These are phyloP conservation scores for Neocrepidodera transversa DNA, from an alignment of 2,888 invertebrate genomes.

Conservation along the genomic window DNA sequence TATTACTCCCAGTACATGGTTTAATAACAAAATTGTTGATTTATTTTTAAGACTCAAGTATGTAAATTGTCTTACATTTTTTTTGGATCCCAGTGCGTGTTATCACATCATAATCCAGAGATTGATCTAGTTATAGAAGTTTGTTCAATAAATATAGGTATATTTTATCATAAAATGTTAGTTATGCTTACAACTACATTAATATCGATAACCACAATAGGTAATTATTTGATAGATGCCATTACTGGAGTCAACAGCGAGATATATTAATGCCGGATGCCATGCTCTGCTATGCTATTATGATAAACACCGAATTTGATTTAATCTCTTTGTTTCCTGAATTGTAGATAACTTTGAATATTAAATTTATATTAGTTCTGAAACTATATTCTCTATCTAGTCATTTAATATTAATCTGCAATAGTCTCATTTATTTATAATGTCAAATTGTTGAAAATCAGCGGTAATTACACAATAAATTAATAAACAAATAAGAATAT, in stretches of 20 bases:
- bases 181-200: not conserved
- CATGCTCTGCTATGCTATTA: conserved; percentile 19
- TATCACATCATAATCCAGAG: too few relatives aligned
- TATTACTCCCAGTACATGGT: too few relatives aligned
- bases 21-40: too few relatives aligned
- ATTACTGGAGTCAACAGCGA: conserved; percentile 17
- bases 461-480: too few relatives aligned
- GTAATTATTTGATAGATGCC: conserved; percentile 21
- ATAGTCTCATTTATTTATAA: not conserved
- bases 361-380: conserved; percentile 30
- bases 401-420: conserved; percentile 24
- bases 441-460: too few relatives aligned
- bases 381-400: conserved; percentile 8
- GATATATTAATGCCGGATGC: conserved; percentile 27
- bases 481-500: too few relatives aligned
- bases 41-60: too few relatives aligned
- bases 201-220: conserved; percentile 18
- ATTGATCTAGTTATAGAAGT: too few relatives aligned
- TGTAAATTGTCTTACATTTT: too few relatives aligned
- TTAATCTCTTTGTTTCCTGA: conserved; percentile 29
- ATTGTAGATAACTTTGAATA: conserved; percentile 24
- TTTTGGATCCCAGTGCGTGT: too few relatives aligned
- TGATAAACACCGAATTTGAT: conserved; percentile 31
- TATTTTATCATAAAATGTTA: too few relatives aligned
- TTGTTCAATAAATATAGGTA: too few relatives aligned